Percentiles rank a stretch among this genome's conserved stretches.
phyloP scores from a whole-genome alignment of 2,797 vertebrate species.

The Enteromius trimaculatus region DNA sequence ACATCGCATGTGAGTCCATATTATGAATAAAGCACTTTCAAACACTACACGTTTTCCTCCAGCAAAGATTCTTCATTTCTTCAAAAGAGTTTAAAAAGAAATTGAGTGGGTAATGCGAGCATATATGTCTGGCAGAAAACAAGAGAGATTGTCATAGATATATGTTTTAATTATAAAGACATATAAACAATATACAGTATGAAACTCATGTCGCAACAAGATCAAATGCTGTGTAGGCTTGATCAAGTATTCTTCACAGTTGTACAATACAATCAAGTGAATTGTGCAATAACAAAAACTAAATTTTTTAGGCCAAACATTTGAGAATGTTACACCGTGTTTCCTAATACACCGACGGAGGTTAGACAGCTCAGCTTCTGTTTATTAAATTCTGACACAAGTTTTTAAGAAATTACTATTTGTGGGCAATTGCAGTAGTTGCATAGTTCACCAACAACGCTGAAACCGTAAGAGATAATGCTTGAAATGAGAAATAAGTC shows the following conservation, averaged over 20 bases:
- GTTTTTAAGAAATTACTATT: background rate
- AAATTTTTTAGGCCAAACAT: conserved; percentile 66
- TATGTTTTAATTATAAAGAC: conserved; percentile 92
- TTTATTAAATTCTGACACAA: conserved; percentile 36
- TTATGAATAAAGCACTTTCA: background rate
- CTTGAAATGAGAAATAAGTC: conserved; percentile 20
- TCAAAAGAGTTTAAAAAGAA: background rate
- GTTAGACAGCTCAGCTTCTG: conserved; percentile 12
- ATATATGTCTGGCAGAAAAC: conserved; percentile 34
- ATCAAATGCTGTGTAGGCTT: conserved; percentile 72
- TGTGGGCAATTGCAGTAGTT: conserved; percentile 67
- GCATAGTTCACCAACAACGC: conserved; percentile 79
- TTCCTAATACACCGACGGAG: conserved; percentile 57
- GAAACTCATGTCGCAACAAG: conserved; percentile 83
- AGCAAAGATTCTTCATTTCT: background rate
- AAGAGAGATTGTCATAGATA: conserved; percentile 72
- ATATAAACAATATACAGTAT: conserved; percentile 86
- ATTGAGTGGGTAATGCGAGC: background rate
- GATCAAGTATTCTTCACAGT: conserved; percentile 75
- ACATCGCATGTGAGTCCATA: background rate
- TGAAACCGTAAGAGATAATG: conserved; percentile 1
- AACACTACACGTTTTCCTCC: background rate
- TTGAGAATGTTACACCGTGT: conserved; percentile 56
- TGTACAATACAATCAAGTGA: conserved; percentile 84
- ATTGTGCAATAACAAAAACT: conserved; percentile 75